A percentile compares a stretch with the other conserved stretches of the same genome.
These are phyloP conservation scores for Cephonodes hylas DNA, from an alignment of 2,888 invertebrate species.

Conservation along the genomic window DNA sequence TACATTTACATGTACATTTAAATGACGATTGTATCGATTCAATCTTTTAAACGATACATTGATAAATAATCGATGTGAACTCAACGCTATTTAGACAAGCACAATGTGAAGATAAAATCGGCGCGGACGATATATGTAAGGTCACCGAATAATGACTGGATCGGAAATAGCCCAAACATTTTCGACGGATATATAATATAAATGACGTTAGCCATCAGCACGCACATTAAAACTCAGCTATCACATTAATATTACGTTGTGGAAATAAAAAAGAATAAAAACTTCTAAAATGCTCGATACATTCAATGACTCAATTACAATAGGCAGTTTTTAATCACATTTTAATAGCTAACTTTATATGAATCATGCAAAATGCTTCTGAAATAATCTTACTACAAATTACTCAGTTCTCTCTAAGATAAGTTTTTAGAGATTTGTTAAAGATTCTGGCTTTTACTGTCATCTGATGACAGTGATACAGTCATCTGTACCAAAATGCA, in stretches of 20 bases:
- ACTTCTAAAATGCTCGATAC: too few relatives aligned
- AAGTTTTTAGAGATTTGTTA: too few relatives aligned
- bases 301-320: too few relatives aligned
- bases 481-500: too few relatives aligned
- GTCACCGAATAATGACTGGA: not conserved
- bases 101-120: not conserved
- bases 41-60: not conserved
- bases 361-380: too few relatives aligned
- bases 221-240: not conserved
- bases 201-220: not conserved
- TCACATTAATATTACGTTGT: not conserved
- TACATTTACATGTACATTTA: not conserved
- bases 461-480: too few relatives aligned
- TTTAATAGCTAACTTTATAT: too few relatives aligned
- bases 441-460: too few relatives aligned
- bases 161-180: constrained; percentile 4
- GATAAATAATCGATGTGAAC: not conserved
- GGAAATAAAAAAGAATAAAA: not conserved
- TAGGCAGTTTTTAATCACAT: too few relatives aligned
- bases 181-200: constrained; percentile 1
- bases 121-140: not conserved
- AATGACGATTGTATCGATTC: not conserved
- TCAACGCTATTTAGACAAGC: not conserved
- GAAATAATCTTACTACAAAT: too few relatives aligned
- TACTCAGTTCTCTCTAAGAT: too few relatives aligned